Conservation (phyloP, 2,797 vertebrate species). For the Vespertilio murinus region DNA sequence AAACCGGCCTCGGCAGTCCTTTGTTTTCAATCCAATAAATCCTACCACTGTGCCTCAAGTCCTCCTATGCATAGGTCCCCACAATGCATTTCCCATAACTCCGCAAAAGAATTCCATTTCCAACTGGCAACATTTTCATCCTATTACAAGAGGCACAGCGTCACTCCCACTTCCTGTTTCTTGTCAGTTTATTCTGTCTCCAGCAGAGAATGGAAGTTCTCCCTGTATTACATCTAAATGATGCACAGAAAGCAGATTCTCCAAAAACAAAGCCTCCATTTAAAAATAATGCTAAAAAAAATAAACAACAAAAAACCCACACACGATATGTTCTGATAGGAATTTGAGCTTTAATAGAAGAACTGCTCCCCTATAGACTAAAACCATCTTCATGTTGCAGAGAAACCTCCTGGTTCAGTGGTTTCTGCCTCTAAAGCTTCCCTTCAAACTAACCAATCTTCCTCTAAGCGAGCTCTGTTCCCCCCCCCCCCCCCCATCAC, state of each 20-base stretch:
- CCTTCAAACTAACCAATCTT: background rate
- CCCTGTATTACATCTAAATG: background rate
- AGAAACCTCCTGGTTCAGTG: background rate
- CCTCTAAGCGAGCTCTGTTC: background rate
- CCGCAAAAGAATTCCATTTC: background rate
- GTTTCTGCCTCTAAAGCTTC: background rate
- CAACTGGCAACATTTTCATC: background rate
- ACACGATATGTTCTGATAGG: slow-evolving; percentile 1
- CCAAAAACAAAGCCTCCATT: background rate
- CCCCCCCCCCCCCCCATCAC: too few relatives aligned
- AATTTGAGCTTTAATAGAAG: slow-evolving; percentile 21
- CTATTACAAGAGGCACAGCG: background rate
- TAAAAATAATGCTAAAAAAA: slow-evolving; percentile 23
- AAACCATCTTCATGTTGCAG: background rate
- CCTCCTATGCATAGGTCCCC: background rate
- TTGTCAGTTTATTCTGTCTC: slow-evolving; percentile 38
- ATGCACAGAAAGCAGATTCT: background rate
- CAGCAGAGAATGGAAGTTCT: background rate
- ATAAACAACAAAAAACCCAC: background rate
- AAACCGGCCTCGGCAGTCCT: too few relatives aligned
- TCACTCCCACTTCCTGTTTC: background rate
- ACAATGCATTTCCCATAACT: background rate
- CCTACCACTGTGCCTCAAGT: background rate
- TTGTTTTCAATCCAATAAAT: background rate
- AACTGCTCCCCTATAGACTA: slow-evolving; percentile 38